Evolutionary conservation across 2,888 invertebrate genomes (phyloP), one percentile per base, ranked within the genome.

Genomic region (Nasonovia ribisnigri): DNA sequence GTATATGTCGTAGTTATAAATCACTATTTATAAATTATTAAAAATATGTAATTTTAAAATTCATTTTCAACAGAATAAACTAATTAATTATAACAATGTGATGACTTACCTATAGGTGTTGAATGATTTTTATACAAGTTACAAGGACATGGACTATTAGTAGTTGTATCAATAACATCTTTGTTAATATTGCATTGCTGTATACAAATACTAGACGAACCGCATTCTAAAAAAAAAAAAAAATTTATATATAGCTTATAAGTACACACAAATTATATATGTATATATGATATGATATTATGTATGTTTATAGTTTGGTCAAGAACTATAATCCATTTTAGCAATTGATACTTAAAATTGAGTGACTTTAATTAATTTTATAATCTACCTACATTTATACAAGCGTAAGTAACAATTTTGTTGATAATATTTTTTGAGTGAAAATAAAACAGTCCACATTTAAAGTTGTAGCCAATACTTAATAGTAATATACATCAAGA

Each of bases 151-250:
- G 93, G 93, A 6, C 90, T 67, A 60, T 51, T 60, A 20, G 16
- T 43, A 20, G 16, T 67, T 51, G 36, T 84, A 13, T 90, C 88
- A 43, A 43, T 24, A 20, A 60, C 11, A 26, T 93, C 86, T 67
- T 67, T 87, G 29, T 84, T 48, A 42, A 93, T 84, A 20, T 86
- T 93, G 89, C 93, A 93, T 48, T 93, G 93, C 29, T 90, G 90
- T 67, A 90, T 87, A 43, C 93, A 93, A 67, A 42, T 84, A 29
- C 36, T 86, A n/a, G 90, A 93, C 42, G 93, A 90, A 87, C 93
- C 93, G 13, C 93, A 93, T 93, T 90, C 93, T 93, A 26, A 87
- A 87, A 87, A 84, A 24, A 86, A 86, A 86, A 67, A 57, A 11
- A 60, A 36, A 46, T n/a, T n/a, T n/a, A n/a, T 51, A 43, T 4